Evolutionary conservation across 2,797 vertebrate genomes (phyloP), one percentile per base, ranked within the genome.

Genomic region (Thunnus albacares): DNA sequence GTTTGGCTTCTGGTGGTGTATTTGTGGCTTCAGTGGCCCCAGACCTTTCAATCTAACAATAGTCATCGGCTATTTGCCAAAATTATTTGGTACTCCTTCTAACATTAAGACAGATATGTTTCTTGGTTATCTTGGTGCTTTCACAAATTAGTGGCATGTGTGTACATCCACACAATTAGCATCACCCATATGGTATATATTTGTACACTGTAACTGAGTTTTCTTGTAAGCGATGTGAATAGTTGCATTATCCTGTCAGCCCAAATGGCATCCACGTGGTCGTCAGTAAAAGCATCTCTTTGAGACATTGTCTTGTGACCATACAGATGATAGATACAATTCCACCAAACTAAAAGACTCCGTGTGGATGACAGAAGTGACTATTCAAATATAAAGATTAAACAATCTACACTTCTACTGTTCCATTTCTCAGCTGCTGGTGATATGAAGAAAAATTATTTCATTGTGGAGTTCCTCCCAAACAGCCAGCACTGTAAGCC

Each of bases 221-320:
- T 77, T 75, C 75, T 71, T 56, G 38, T 72, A 18, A 47, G 70
- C 10, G 6, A 64, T 83, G 76, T 90, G 89, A 91, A 89, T 89
- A 82, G 81, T 77, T 84, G 64, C 86, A 80, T 90, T 87, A 80
- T 91, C 73, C 76, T 65, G 30, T 78, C 47, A 45, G 62, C 52
- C 61, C 43, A 87, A 84, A 89, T 87, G 75, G 49, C 65, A 60
- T 90, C 82, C 89, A 85, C 84, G 77, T 84, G 85, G 47, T 84
- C 69, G 41, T 71, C 82, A 79, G 71, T 86, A 76, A 85, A 84
- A 73, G 63, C 75, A 6, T 43, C 69, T 89, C 73, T 90, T 81
- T 90, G 75, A 81, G 63, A 80, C 82, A 68, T 82, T 79, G 49
- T 79, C 85, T 89, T 83, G 83, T 91, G 84, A 87, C 85, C 80